Evolutionary conservation across 2,888 invertebrate species (phyloP), one percentile per base, ranked within the genome.

Genomic region (Mycalesis mineus): DNA sequence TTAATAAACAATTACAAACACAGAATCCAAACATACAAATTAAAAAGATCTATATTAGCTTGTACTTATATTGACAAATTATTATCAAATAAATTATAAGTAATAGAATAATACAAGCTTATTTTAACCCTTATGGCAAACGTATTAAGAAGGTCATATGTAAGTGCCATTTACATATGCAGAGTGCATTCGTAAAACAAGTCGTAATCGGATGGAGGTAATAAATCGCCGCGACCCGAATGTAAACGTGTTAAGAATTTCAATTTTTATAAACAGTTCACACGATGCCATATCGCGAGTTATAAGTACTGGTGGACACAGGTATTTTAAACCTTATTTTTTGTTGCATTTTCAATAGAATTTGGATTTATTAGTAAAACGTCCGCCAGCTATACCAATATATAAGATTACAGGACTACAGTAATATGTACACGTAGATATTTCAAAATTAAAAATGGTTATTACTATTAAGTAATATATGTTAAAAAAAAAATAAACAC

Each of bases 261-360:
- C 55, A 68, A 69, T 58, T 70, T 69, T 71, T 74, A 74, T 69
- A 73, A 71, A 73, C 70, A 68, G 78, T 82, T 84, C 81, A 78
- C 84, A 84, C 79, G 78, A 68, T 64, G 70, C 69, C 36, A 11
- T 36, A 11, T 36, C 9, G 9, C 36, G 1, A 2, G 11, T 36
- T 9, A 36, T n/a, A 36, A 11, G 11, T 11, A 36, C 11, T 36
- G 36, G 36, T 11, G 36, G 11, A 11, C n/a, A 36, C 36, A 2
- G 36, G 36, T 36, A 11, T 11, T 11, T 36, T 11, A 33, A 36
- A 11, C 11, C 11, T 11, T 36, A 7, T 29, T 29, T 29, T 29
- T 29, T 29, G 7, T 29, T 29, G 29, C 29, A 29, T 29, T 6
- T 29, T 7, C 7, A 29, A n/a, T n/a, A n/a, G n/a, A n/a, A 22